Conservation (phyloP, 2,888 invertebrate genomes). For the Acronicta alni region DNA sequence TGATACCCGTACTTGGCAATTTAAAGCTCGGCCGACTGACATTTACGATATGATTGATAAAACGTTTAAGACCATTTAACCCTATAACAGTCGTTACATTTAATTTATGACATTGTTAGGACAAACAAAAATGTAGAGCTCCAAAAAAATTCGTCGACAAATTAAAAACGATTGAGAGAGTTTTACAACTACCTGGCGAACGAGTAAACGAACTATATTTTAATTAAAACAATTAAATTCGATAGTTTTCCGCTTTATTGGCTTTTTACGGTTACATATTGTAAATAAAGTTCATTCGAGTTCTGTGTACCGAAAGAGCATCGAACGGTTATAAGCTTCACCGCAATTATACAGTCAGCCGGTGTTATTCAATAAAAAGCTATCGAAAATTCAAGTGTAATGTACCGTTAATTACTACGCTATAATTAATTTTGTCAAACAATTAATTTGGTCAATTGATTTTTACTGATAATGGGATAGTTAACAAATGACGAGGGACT, state of each 20-base stretch:
- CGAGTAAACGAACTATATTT: slow-evolving; percentile 66
- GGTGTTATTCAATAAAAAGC: slow-evolving; percentile 58
- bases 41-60: slow-evolving; percentile 43
- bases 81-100: slow-evolving; percentile 40
- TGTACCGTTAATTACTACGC: slow-evolving; percentile 55
- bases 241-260: slow-evolving; percentile 84
- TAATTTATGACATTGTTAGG: slow-evolving; percentile 45
- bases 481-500: slow-evolving; percentile 40
- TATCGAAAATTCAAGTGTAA: slow-evolving; percentile 59
- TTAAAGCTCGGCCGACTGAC: slow-evolving; percentile 11
- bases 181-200: slow-evolving; percentile 35
- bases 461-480: slow-evolving; percentile 48
- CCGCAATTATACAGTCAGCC: slow-evolving; percentile 57
- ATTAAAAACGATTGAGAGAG: slow-evolving; percentile 24
- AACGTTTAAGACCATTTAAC: slow-evolving; percentile 24
- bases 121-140: slow-evolving; percentile 22
- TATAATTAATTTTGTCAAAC: slow-evolving; percentile 56
- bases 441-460: slow-evolving; percentile 52
- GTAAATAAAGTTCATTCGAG: slow-evolving; percentile 77
- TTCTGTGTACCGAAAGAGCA: slow-evolving; percentile 71
- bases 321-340: slow-evolving; percentile 49
- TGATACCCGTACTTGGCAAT: neutral
- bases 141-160: slow-evolving; percentile 35
- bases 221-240: slow-evolving; percentile 83
- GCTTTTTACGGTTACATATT: slow-evolving; percentile 77